Conservation (phyloP, 2,113 vertebrate species). For the Panthera leo region DNA sequence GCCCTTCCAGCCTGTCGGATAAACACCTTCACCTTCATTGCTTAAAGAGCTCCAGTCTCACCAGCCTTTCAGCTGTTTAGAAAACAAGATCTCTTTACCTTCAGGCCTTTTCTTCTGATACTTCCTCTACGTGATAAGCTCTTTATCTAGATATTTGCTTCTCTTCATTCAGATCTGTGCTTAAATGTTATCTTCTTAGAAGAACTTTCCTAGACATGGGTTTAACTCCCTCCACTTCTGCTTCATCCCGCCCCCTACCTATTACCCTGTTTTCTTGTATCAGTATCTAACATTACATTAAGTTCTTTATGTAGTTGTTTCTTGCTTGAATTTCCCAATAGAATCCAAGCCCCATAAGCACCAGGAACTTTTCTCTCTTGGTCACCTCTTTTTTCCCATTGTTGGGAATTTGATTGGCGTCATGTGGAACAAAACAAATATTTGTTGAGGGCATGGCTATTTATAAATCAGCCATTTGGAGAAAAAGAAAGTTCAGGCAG, state of each 20-base stretch:
- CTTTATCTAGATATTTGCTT: not conserved
- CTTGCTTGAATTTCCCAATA: not conserved
- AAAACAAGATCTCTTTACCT: not conserved
- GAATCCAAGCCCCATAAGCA: not conserved
- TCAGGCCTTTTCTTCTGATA: not conserved
- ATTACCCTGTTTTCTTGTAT: not conserved
- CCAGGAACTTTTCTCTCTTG: not conserved
- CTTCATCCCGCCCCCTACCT: not conserved
- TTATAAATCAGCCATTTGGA: not conserved
- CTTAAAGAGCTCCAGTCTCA: not conserved
- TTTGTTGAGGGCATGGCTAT: not conserved
- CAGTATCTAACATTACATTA: not conserved
- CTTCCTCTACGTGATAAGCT: not conserved
- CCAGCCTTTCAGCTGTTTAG: not conserved
- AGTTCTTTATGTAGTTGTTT: conserved; percentile 1
- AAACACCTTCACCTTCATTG: not conserved
- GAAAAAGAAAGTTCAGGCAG: conserved; percentile 11
- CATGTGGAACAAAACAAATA: not conserved
- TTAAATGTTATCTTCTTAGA: not conserved
- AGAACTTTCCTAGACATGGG: not conserved
- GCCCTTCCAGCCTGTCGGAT: not conserved
- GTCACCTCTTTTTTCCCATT: not conserved
- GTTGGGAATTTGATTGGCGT: not conserved
- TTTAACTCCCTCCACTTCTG: not conserved
- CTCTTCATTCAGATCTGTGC: not conserved